Conservation (phyloP, 2,888 invertebrate species). For the Pristionchus mayeri region DNA sequence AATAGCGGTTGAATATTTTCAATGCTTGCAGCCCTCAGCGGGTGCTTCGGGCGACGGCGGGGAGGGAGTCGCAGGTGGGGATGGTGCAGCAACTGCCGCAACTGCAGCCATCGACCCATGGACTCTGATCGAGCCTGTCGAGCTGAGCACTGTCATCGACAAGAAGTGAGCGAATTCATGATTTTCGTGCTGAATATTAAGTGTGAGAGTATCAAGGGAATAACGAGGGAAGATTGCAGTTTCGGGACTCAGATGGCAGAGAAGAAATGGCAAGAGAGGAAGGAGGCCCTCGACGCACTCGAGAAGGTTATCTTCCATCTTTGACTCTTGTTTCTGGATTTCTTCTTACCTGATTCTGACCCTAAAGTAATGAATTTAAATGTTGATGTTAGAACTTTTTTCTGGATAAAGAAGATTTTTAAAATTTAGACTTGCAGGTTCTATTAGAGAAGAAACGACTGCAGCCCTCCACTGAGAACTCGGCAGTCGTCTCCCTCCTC, state of each 20-base stretch:
- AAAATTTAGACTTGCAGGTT: neutral
- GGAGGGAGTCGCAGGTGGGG: neutral
- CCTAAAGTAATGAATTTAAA: no score
- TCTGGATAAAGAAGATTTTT: no score
- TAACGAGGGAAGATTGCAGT: slow-evolving; percentile 81
- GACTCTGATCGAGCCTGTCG: slow-evolving; percentile 91
- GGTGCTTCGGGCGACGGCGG: neutral
- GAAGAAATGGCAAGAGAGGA: slow-evolving; percentile 97
- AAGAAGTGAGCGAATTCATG: slow-evolving; percentile 37
- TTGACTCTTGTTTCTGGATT: neutral
- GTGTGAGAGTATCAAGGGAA: no score
- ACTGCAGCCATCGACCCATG: slow-evolving; percentile 86
- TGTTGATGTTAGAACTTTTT: no score
- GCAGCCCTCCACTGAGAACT: neutral
- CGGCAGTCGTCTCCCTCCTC: neutral
- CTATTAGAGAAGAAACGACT: slow-evolving; percentile 2
- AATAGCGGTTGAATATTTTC: neutral
- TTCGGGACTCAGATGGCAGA: slow-evolving; percentile 93
- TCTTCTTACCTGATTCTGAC: no score
- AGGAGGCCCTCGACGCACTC: slow-evolving; percentile 92
- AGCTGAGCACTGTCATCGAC: slow-evolving; percentile 81
- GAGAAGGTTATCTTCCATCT: slow-evolving; percentile 29
- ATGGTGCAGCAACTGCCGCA: slow-evolving; percentile 29
- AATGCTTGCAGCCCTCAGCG: neutral
- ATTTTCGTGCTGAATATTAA: no score